Percentiles rank a stretch among this genome's conserved stretches.
phyloP scores from a whole-genome alignment of 2,888 invertebrate genomes.

The Rugalucina vietnamica region DNA sequence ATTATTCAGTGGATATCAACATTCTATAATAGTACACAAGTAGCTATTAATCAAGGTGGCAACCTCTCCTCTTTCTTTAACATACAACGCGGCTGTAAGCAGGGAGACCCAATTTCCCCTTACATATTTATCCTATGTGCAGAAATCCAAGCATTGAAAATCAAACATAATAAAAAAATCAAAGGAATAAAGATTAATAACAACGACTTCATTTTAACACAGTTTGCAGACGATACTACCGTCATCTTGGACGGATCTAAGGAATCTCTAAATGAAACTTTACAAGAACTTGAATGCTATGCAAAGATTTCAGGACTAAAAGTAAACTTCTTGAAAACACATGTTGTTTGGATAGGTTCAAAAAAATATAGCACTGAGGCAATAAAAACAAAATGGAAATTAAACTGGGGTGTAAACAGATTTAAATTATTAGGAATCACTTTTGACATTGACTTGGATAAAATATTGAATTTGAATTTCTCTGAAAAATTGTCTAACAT shows the following conservation, averaged over 20 bases:
- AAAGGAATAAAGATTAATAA: not conserved
- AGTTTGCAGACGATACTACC: not conserved
- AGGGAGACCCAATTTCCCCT: not conserved
- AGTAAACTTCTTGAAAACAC: too few relatives aligned
- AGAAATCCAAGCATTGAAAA: not conserved
- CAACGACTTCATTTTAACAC: not conserved
- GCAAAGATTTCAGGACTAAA: too few relatives aligned
- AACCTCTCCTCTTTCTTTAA: not conserved
- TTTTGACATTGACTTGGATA: too few relatives aligned
- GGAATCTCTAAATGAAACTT: too few relatives aligned
- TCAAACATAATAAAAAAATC: not conserved
- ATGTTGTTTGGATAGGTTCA: too few relatives aligned
- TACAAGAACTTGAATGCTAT: too few relatives aligned
- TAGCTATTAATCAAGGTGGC: not conserved
- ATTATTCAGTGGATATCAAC: not conserved
- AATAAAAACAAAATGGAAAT: too few relatives aligned
- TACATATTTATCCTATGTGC: not conserved
- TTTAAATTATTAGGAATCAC: too few relatives aligned
- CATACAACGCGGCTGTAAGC: not conserved
- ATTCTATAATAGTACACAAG: not conserved
- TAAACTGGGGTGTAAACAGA: too few relatives aligned
- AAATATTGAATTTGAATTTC: too few relatives aligned
- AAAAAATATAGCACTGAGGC: too few relatives aligned
- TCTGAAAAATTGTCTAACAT: too few relatives aligned
- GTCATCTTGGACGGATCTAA: not conserved